Evolutionary conservation across 2,797 vertebrate species (phyloP), one percentile per base, ranked within the genome.

Genomic region (Falco cherrug): DNA sequence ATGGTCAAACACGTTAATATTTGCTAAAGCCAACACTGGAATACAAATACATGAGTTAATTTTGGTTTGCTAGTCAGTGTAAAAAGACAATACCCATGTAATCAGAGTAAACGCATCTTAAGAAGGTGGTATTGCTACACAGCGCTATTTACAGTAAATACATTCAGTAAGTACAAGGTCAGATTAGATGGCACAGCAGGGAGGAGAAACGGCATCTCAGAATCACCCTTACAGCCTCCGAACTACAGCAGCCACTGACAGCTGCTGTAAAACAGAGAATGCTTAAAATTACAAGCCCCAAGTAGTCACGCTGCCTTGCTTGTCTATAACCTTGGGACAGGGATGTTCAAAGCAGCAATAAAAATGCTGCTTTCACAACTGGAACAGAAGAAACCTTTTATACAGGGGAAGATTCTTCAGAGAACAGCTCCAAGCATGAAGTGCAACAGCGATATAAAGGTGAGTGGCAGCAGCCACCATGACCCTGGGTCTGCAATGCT

Each of bases 261-360:
- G 57, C 50, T 59, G 28, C 71, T 85, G 11, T 10, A 43, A 69
- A 39, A 14, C 54, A 47, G 29, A 43, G 22, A 78, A 24, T 8
- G 43, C 43, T 45, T 17, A 69, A 12, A 37, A 41, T 41, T 13
- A 41, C 41, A 41, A 84, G 47, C 63, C n/a, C 13, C 1, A 26
- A 24, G 41, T 7, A 11, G 29, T 74, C 75, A 47, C 1, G 2
- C 53, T 54, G 54, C 41, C 64, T 16, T 35, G 25, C 39, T 77
- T 1, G 0, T 21, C 64, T 51, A 2, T 2, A 63, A 43, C 31
- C 50, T 53, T 1, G 0, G 57, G 45, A 67, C 37, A 41, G n/a
- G 22, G 41, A 29, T 61, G 26, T 43, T 71, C 69, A 50, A 45
- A 84, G 61, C 24, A 89, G 31, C 61, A 57, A 86, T 65, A 84